A percentile compares a stretch with the other conserved stretches of the same genome.
Conservation (phyloP, 2,797 vertebrate species). For the Ctenopoma multispine region DNA sequence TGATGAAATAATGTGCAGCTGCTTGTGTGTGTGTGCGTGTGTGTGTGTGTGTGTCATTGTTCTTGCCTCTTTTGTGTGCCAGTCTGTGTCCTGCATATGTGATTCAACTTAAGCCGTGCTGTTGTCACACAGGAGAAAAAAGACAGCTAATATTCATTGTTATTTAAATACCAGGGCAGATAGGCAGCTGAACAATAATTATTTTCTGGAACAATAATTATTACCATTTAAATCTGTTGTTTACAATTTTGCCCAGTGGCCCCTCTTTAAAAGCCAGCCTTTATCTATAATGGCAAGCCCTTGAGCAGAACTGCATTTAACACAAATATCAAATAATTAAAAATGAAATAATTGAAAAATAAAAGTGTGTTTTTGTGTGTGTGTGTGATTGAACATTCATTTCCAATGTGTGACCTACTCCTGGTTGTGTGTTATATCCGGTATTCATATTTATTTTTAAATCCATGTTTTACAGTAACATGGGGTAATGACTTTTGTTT, state of each 20-base stretch:
- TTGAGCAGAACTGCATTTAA: constrained; percentile 72
- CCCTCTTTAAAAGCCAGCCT: constrained; percentile 71
- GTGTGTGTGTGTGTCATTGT: constrained; percentile 10
- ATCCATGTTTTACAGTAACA: constrained; percentile 1
- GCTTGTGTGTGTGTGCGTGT: constrained; percentile 5
- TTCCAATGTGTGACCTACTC: constrained; percentile 32
- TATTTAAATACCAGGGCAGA: constrained; percentile 82
- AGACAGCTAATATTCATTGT: constrained; percentile 69
- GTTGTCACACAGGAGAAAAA: constrained; percentile 28
- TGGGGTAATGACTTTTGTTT: not conserved
- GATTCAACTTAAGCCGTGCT: constrained; percentile 49
- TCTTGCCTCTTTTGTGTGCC: not conserved
- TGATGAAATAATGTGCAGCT: constrained; percentile 6
- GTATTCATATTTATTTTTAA: constrained; percentile 2
- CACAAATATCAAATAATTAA: constrained; percentile 81
- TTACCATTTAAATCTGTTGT: constrained; percentile 82
- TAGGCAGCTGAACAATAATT: constrained; percentile 83
- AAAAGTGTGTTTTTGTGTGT: constrained; percentile 50
- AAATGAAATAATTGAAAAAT: constrained; percentile 79
- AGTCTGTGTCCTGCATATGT: constrained; percentile 50
- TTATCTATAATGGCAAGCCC: constrained; percentile 74
- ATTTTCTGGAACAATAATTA: constrained; percentile 83
- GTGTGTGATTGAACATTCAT: constrained; percentile 54
- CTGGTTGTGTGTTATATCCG: constrained; percentile 9
- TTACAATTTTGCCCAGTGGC: constrained; percentile 78